phyloP scores from a whole-genome alignment of 2,888 invertebrate species.

The Linyphia triangularis region DNA sequence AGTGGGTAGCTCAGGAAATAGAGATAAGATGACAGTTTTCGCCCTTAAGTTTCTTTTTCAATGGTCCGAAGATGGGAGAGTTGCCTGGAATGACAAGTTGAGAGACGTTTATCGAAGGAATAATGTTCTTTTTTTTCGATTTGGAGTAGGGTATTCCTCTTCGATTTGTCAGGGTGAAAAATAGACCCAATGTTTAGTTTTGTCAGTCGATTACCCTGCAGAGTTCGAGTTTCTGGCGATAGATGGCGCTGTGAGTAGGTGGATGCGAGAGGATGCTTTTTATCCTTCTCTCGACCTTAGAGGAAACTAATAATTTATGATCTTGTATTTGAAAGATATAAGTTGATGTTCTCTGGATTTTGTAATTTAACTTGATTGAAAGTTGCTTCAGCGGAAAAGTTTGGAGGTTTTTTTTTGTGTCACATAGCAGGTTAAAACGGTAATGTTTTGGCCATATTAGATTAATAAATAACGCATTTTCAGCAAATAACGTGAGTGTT shows the following conservation, averaged over 20 bases:
- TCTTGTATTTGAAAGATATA: no score
- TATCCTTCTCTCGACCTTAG: no score
- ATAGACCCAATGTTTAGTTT: slow-evolving; percentile 40
- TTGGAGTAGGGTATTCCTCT: slow-evolving; percentile 2
- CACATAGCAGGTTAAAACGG: no score
- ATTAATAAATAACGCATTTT: no score
- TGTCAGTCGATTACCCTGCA: slow-evolving; percentile 35
- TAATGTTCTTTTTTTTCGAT: neutral
- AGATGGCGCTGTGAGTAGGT: slow-evolving; percentile 22
- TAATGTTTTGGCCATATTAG: no score
- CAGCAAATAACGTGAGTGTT: no score
- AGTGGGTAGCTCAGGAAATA: neutral
- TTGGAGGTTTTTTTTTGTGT: no score
- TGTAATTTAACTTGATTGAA: no score
- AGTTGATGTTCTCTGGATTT: no score
- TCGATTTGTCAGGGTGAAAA: slow-evolving; percentile 57
- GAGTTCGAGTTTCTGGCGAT: neutral
- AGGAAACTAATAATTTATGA: no score
- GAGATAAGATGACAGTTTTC: slow-evolving; percentile 57
- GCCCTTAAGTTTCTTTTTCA: slow-evolving; percentile 23
- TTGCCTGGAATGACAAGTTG: slow-evolving; percentile 21
- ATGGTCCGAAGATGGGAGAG: slow-evolving; percentile 25
- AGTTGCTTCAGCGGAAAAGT: no score
- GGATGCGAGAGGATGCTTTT: neutral
- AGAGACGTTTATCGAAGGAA: slow-evolving; percentile 49